These are phyloP conservation scores for Bacillus rossius DNA, from an alignment of 1,140 invertebrate genomes.

Conservation along the genomic window DNA sequence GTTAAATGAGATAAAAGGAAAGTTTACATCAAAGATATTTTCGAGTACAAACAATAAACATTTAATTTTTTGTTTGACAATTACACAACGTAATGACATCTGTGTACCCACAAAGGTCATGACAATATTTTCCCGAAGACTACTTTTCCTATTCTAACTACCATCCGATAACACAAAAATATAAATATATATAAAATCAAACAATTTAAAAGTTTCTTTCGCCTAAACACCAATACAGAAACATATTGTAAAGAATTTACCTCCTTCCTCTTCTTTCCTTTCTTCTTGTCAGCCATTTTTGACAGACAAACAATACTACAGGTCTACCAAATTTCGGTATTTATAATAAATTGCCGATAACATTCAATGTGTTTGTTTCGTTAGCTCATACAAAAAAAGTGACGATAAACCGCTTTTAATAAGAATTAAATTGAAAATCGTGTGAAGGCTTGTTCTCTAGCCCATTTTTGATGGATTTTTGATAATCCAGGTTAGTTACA, in stretches of 20 bases:
- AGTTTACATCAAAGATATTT: not conserved
- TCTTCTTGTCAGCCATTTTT: slow-evolving; percentile 69
- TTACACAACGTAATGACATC: not conserved
- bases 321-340: too few relatives aligned
- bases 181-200: not conserved
- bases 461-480: too few relatives aligned
- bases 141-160: not conserved
- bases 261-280: slow-evolving; percentile 68
- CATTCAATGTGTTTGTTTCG: too few relatives aligned
- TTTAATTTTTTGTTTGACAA: too few relatives aligned
- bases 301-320: too few relatives aligned
- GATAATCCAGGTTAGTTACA: too few relatives aligned
- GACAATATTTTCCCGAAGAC: not conserved
- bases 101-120: not conserved
- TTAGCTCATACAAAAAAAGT: too few relatives aligned
- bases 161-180: not conserved
- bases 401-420: too few relatives aligned
- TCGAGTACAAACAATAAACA: not conserved
- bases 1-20: not conserved
- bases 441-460: too few relatives aligned
- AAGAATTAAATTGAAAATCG: too few relatives aligned
- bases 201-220: not conserved
- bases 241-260: too few relatives aligned
- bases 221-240: slow-evolving; percentile 12
- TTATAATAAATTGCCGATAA: too few relatives aligned